These are phyloP conservation scores for Mythimna vitellina DNA, from an alignment of 2,888 invertebrate species.

Conservation along the genomic window DNA sequence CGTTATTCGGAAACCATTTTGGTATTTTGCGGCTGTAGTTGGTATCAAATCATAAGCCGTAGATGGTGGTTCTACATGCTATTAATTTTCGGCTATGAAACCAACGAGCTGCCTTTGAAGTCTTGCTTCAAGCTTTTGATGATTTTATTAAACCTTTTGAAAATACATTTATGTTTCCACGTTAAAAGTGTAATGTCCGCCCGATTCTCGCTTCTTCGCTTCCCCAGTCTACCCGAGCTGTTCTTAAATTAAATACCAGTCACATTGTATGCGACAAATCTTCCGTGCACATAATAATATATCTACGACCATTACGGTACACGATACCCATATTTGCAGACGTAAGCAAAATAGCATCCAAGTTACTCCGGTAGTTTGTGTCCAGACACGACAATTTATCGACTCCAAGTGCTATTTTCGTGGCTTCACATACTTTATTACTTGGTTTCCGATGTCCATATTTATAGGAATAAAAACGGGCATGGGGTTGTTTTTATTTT, in stretches of 20 bases:
- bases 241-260: conserved; percentile 39
- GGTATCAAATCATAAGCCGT: conserved; percentile 62
- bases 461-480: conserved; percentile 52
- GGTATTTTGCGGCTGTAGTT: conserved; percentile 58
- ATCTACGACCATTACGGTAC: conserved; percentile 41
- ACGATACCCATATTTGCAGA: conserved; percentile 50
- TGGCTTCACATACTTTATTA: conserved; percentile 52
- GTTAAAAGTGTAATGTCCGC: background rate
- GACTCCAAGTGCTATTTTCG: conserved; percentile 51
- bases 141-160: conserved; percentile 3
- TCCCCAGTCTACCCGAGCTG: background rate
- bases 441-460: conserved; percentile 53
- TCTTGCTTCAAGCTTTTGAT: background rate
- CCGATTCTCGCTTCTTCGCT: background rate
- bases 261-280: conserved; percentile 40
- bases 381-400: conserved; percentile 56
- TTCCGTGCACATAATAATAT: conserved; percentile 41
- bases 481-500: conserved; percentile 45
- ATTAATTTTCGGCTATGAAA: conserved; percentile 55
- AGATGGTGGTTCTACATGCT: conserved; percentile 47
- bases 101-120: conserved; percentile 35
- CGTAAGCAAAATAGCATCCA: conserved; percentile 54
- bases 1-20: conserved; percentile 55
- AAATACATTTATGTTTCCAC: background rate
- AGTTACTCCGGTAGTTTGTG: conserved; percentile 54